Conservation (phyloP, 2,797 vertebrate genomes). For the Huso huso region DNA sequence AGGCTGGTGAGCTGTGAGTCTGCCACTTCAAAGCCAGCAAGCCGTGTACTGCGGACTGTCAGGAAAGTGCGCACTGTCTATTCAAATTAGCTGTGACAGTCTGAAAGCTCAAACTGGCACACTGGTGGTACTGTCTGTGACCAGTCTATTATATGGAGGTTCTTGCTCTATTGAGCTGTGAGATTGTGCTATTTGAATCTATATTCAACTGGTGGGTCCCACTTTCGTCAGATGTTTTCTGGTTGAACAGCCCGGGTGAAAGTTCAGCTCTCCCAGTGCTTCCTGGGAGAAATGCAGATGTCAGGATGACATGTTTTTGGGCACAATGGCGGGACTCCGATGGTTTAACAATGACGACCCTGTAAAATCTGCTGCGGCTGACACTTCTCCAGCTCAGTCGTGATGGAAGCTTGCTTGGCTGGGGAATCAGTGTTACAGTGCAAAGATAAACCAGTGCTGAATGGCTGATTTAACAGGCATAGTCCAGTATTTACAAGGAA, state of each 20-base stretch:
- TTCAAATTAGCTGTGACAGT: neutral
- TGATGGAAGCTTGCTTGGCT: neutral
- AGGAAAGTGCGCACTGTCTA: neutral
- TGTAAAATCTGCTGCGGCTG: neutral
- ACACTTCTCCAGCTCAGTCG: neutral
- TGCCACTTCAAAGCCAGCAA: too few relatives aligned
- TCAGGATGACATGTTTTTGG: neutral
- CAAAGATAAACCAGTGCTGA: too few relatives aligned
- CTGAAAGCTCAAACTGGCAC: too few relatives aligned
- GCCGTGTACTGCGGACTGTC: neutral
- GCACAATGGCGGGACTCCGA: neutral
- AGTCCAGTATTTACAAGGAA: too few relatives aligned
- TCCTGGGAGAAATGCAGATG: conserved; percentile 6
- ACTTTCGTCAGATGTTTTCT: conserved; percentile 31
- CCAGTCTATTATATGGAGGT: conserved; percentile 25
- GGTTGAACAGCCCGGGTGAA: conserved; percentile 31
- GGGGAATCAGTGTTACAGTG: too few relatives aligned
- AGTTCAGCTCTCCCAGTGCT: conserved; percentile 14
- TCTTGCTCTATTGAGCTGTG: conserved; percentile 36
- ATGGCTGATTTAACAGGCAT: too few relatives aligned
- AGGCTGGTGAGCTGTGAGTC: too few relatives aligned
- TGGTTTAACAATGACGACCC: neutral
- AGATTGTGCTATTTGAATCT: conserved; percentile 27
- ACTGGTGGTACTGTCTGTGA: conserved; percentile 20
- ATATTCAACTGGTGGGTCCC: conserved; percentile 17